Base-by-base conservation (phyloP, 2,888 invertebrate genomes). In the Diogma glabrata region DNA sequence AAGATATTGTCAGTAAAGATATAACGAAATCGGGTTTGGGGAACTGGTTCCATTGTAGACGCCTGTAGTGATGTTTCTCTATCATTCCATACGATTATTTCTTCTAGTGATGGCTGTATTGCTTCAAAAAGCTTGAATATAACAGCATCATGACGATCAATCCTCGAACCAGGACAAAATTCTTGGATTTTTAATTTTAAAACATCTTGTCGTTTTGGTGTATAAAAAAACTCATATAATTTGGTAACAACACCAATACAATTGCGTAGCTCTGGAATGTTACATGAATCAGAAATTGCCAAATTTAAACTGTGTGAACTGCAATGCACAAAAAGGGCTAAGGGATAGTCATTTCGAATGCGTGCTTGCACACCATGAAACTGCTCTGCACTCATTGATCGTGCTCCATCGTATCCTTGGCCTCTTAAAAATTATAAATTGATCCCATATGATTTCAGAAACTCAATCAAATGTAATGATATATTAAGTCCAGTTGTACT, bases 181-280 rank as follows among this genome's bases (percentile, higher is more conserved):
- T 43, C 20, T 22, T 22, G 43, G 22, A 43, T 43, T 43, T 43
- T 43, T 12, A 20, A 40, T 17, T 8, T 17, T n/a, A n/a, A n/a
- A 5, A 20, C n/a, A 20, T 43, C 20, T 43, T 43, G 20, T 14
- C 20, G 20, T 22, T 22, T 43, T 43, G 43, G 12, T 5, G 43
- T 43, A 22, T 43, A 22, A 43, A 43, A 43, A 43, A 43, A 43
- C 20, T 40, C 19, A 40, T 19, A 40, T 9, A 40, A 19, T 40
- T 40, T 40, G 17, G 40, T 5, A 40, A 19, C 19, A 19, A 40
- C 40, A 3, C 19, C 40, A 40, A 40, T 40, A 40, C 40, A 19
- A 40, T 40, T 40, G 4, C 2, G 5, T 33, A 4, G 2, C 16
- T 3, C 33, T 16, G 33, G 33, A 33, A 33, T 33, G 16, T 38